These are phyloP conservation scores for Deroptyus accipitrinus DNA, from an alignment of 2,113 vertebrate genomes.

Conservation along the genomic window DNA sequence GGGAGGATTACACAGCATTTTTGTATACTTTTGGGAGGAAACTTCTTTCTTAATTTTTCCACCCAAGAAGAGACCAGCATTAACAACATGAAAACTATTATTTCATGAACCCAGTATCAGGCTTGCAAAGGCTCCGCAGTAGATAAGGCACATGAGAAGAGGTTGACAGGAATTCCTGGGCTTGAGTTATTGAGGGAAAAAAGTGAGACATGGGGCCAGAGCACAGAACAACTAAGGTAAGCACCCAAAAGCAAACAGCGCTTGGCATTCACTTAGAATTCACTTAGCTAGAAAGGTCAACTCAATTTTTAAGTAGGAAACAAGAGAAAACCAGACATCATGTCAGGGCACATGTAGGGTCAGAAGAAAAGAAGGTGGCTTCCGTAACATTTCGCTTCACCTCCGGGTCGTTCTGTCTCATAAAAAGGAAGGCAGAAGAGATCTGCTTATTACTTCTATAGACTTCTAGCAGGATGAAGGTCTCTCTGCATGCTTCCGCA, in stretches of 20 bases:
- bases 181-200: background rate
- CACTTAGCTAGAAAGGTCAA: background rate
- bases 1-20: background rate
- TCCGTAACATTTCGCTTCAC: background rate
- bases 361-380: background rate
- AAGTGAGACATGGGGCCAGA: rapidly evolving
- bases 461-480: background rate
- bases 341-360: background rate
- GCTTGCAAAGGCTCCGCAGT: background rate
- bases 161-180: background rate
- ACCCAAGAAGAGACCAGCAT: background rate
- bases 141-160: background rate
- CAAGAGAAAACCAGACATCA: background rate
- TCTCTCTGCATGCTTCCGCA: background rate
- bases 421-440: background rate
- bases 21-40: background rate
- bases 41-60: background rate
- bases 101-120: background rate
- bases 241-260: background rate
- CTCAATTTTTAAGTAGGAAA: background rate
- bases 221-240: background rate
- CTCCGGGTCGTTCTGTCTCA: background rate
- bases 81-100: background rate
- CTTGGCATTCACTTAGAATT: background rate
- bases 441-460: background rate